Evolutionary conservation across 1,140 invertebrate species (phyloP), one percentile per base, ranked within the genome.

Genomic region (Zaprionus capensis): DNA sequence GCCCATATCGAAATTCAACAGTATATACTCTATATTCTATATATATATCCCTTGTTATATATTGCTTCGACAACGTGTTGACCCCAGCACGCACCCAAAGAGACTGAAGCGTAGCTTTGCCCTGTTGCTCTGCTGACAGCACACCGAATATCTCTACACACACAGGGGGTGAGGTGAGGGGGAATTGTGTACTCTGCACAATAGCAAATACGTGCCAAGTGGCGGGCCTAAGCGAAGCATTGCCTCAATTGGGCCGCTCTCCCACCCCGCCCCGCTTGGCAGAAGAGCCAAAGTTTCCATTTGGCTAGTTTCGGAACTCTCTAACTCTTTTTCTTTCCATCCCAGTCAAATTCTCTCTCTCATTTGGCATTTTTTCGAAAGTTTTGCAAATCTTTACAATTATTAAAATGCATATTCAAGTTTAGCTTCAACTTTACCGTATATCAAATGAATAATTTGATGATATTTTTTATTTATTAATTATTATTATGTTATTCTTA

Each of bases 41-140:
- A 49, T 28, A n/a, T 17, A 49, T 49, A 9, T 24, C 11, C n/a
- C 2, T 12, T 9, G 41, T 7, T 11, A 24, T 22, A 24, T 22
- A 51, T 24, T 20, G 22, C 20, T 51, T 51, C 46, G 46, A 15
- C 24, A 17, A 57, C 72, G 69, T 81, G 57, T 81, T 67, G 80
- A 78, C 68, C 63, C 80, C n/a, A 51, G 31, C 63, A 56, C 71
- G 64, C 71, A 67, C 70, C 53, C 62, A 17, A 44, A 22, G 36
- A 80, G 65, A 80, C 71, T 79, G 64, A 80, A 34, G 31, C 56
- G 28, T 34, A 38, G 31, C 44, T 36, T 44, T 49, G 38, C n/a
- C 44, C 44, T 63, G 41, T 46, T 46, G 31, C 15, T 44, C 59
- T 44, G 59, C 26, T 46, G 59, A 46, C 59, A 46, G 20, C 31